Evolutionary conservation across 2,113 vertebrate species (phyloP), one percentile per base, ranked within the genome.

Genomic region (Nycticebus coucang): DNA sequence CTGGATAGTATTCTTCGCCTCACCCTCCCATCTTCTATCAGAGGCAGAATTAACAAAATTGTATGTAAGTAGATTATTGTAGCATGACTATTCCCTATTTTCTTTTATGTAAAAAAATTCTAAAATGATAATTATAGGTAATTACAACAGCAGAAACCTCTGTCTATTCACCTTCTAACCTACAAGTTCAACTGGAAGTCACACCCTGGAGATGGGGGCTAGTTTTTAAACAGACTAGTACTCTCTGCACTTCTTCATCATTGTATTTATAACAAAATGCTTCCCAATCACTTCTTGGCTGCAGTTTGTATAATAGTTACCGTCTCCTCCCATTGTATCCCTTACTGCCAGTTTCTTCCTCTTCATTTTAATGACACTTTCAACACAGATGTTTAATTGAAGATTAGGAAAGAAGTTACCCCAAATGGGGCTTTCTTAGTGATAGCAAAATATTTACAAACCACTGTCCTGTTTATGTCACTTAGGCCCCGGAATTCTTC

Each of bases 41-140:
- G 22, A 97, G 94, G n/a, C 53, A 59, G 79, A 97, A 97, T 94
- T 95, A 96, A 89, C 74, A 95, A 91, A 98, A 85, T 24, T 93
- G 69, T 2, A 0, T 17, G 0, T 85, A 96, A 87, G 60, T 97
- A 86, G 74, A 89, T 97, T 95, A 72, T 97, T 96, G 97, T 84
- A 94, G 94, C 77, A 90, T 96, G 96, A 94, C 95, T 97, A 97
- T 93, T 93, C 72, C 41, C 53, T 93, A 26, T 69, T 97, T 95
- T 11, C 82, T 98, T 98, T 98, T 71, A 97, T 97, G 95, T 98
- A 92, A 86, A 96, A 96, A 98, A 89, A 60, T 95, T 94, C 71
- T 30, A 60, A 97, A 97, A 97, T 55, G 79, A 26, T 97, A 97
- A 95, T 93, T 91, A 94, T 18, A 91, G 95, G 77, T 95, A 96